Base-by-base conservation (phyloP, 2,797 vertebrate genomes). In the Amblyraja radiata region DNA sequence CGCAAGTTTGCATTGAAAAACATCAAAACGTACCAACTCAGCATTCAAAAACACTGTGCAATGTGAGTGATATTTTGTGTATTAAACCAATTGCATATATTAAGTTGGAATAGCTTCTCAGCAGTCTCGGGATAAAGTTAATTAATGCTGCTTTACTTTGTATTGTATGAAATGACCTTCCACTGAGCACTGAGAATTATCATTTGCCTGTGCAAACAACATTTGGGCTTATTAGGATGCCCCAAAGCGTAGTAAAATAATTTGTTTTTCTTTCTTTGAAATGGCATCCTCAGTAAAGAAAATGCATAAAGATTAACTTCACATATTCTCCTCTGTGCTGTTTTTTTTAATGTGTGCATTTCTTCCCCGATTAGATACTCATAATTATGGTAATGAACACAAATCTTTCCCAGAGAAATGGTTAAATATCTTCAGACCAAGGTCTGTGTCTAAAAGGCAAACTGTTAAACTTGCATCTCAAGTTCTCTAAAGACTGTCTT, bases 121-220 rank as follows among this genome's bases (percentile, higher is more conserved):
- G 68, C 36, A 76, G 65, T 86, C 32, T 71, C 65, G 2, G 23
- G 36, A 76, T 74, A 76, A 92, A 92, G 68, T 76, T 92, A 74
- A 92, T 92, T 92, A 92, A 71, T 54, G 90, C 25, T 92, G 90
- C 58, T 92, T 76, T 92, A 39, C 23, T 54, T 76, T 92, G 11
- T 92, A 10, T 76, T 92, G 73, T 28, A 25, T 76, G 11, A 73
- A 74, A 54, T 76, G 90, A 46, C 90, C 90, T 92, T 92, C 90
- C 71, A 92, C n/a, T 92, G 39, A 46, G 28, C 39, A 92, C 39
- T 92, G 71, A 74, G 90, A 74, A 73, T 91, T 91, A 46, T 32
- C 39, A 91, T 39, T 74, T 92, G 39, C 68, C 90, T 28, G 13
- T 23, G 23, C 23, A 92, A 92, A 92, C 90, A 91, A 76, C 90